phyloP scores from a whole-genome alignment of 2,797 vertebrate species.

The Dermochelys coriacea region DNA sequence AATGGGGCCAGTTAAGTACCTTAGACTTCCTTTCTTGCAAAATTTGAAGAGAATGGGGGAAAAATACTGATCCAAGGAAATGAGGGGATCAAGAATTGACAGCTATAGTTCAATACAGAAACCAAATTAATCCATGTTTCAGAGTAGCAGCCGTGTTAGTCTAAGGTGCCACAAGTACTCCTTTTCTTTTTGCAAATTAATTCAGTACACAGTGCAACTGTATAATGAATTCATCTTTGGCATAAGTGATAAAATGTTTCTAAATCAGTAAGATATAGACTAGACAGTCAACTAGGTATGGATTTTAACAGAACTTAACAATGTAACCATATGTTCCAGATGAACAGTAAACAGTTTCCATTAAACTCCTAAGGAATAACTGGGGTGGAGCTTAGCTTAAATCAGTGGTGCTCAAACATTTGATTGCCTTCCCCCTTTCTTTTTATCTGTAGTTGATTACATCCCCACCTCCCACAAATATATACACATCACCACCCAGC shows the following conservation, averaged over 20 bases:
- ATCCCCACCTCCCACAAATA: too few relatives aligned
- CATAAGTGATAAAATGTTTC: background rate
- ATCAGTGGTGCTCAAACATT: too few relatives aligned
- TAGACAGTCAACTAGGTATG: background rate
- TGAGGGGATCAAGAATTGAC: background rate
- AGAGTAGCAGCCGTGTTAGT: too few relatives aligned
- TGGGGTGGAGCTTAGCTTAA: too few relatives aligned
- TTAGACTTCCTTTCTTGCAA: background rate
- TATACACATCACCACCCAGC: too few relatives aligned
- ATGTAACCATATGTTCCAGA: background rate
- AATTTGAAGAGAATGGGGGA: background rate
- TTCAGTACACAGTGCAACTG: too few relatives aligned
- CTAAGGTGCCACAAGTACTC: too few relatives aligned
- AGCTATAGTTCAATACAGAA: background rate
- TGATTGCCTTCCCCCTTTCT: too few relatives aligned
- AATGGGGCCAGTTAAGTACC: too few relatives aligned
- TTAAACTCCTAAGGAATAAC: background rate
- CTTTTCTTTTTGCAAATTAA: too few relatives aligned
- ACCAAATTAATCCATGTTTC: too few relatives aligned
- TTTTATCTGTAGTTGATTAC: too few relatives aligned
- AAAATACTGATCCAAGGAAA: background rate
- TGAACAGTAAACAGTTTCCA: background rate
- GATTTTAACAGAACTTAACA: background rate
- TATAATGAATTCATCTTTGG: background rate
- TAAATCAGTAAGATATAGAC: background rate